Evolutionary conservation across 2,888 invertebrate genomes (phyloP), one percentile per base, ranked within the genome.

Genomic region (Tillus elongatus): DNA sequence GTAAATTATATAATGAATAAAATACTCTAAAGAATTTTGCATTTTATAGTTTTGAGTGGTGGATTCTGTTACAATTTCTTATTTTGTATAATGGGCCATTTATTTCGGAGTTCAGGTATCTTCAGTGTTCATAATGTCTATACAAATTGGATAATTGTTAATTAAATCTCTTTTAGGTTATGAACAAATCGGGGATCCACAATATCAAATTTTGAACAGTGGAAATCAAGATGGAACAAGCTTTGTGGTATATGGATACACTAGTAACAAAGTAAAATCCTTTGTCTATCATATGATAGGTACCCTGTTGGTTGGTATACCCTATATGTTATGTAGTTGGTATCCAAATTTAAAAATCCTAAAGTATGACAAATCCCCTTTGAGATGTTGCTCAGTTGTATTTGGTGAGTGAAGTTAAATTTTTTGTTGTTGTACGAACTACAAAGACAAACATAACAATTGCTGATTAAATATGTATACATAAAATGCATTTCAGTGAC

Each of bases 301-400:
- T 50, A 56, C 73, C 43, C 50, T 70, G 46, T 60, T 72, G 47
- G 62, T 72, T 50, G 74, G 74, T 34, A 53, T 76, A 47, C 77
- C 76, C 29, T 74, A 73, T 54, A 67, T 77, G 49, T 58, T 71
- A 40, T 61, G 71, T 41, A 67, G 67, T 44, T 75, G 75, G 63
- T 72, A 70, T 62, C 73, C 74, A n/a, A 64, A 66, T 34, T 68
- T 67, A 57, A 70, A 69, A 53, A 60, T 68, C 41, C 61, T 69
- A 40, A 72, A 72, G 58, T 75, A 72, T 56, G 55, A 63, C 53
- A 70, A 67, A 64, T 72, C 73, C 64, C 66, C 71, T 52, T 67
- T 78, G 55, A 68, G 66, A 58, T 58, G 55, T 52, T 77, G 77
- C 51, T 63, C 71, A 39, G 57, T 70, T 43, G 61, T 77, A 51